Conservation (phyloP, 2,888 invertebrate genomes). For the Eretmocerus hayati region DNA sequence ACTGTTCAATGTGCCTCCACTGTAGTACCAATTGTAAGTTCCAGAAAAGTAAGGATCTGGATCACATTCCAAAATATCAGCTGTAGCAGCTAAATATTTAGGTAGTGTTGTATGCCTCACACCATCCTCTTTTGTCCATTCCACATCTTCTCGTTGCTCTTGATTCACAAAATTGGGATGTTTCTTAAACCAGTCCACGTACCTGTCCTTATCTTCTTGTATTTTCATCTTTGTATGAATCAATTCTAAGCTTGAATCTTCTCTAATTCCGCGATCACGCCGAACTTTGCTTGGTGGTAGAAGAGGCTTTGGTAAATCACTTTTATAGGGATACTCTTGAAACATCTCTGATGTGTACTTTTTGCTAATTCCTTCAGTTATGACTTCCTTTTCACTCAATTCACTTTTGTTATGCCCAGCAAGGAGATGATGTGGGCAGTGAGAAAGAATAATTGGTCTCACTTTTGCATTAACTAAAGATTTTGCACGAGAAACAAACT, state of each 20-base stretch:
- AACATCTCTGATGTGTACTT: slow-evolving; percentile 25
- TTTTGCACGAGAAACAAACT: slow-evolving; percentile 8
- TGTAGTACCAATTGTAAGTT: slow-evolving; percentile 42
- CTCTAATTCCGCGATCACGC: slow-evolving; percentile 23
- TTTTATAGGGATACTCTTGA: slow-evolving; percentile 35
- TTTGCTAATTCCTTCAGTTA: not conserved
- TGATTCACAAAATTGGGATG: slow-evolving; percentile 27
- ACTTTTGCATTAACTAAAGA: slow-evolving; percentile 22
- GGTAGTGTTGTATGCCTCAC: slow-evolving; percentile 27
- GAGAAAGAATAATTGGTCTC: slow-evolving; percentile 25
- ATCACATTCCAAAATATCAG: slow-evolving; percentile 37
- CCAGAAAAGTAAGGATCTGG: slow-evolving; percentile 42
- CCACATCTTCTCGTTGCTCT: slow-evolving; percentile 25
- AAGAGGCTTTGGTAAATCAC: slow-evolving; percentile 40
- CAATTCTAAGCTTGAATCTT: slow-evolving; percentile 37
- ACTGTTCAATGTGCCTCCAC: slow-evolving; percentile 36
- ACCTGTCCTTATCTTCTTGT: slow-evolving; percentile 30
- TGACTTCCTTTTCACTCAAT: not conserved
- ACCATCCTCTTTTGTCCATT: slow-evolving; percentile 23
- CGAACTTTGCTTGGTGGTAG: slow-evolving; percentile 32
- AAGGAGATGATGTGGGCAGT: slow-evolving; percentile 30
- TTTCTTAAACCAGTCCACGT: slow-evolving; percentile 30
- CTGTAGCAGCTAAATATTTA: slow-evolving; percentile 35
- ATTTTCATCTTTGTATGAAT: slow-evolving; percentile 32
- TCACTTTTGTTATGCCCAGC: slow-evolving; percentile 32